Percentiles rank a stretch among this genome's conserved stretches.
phyloP scores from a whole-genome alignment of 2,113 vertebrate genomes.

The Sphyrna mokarran region DNA sequence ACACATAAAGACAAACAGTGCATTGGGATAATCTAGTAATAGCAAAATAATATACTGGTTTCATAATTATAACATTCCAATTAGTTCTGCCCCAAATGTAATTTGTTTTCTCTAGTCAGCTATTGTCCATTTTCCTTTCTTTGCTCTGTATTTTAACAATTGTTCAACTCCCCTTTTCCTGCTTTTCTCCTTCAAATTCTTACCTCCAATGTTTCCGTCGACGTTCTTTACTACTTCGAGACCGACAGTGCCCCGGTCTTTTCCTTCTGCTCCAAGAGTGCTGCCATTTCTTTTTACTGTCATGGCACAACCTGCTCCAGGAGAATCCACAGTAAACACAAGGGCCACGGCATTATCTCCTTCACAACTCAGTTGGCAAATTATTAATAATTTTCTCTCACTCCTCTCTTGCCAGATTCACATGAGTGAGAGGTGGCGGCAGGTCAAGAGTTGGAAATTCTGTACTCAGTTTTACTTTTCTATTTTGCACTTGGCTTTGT shows the following conservation, averaged over 20 bases:
- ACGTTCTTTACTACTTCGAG: constrained; percentile 25
- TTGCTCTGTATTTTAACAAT: background rate
- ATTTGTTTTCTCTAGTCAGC: background rate
- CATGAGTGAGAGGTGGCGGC: background rate
- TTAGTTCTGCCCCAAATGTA: background rate
- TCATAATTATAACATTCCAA: background rate
- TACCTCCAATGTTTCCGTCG: constrained; percentile 17
- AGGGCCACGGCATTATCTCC: background rate
- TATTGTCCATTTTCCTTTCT: background rate
- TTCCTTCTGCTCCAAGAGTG: constrained; percentile 19
- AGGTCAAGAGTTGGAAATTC: background rate
- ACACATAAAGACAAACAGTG: background rate
- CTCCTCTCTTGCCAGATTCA: background rate
- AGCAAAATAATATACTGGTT: background rate
- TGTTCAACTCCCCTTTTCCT: background rate
- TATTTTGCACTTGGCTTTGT: background rate
- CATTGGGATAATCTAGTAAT: background rate
- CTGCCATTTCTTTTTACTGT: constrained; percentile 34
- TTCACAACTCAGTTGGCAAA: constrained; percentile 22
- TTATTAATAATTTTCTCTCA: background rate
- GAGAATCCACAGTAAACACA: constrained; percentile 34
- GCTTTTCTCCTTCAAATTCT: background rate
- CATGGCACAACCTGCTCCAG: constrained; percentile 34
- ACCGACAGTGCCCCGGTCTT: constrained; percentile 28
- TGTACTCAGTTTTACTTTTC: background rate